Evolutionary conservation across 2,888 invertebrate genomes (phyloP).

Genomic region (Melanotus villosus): DNA sequence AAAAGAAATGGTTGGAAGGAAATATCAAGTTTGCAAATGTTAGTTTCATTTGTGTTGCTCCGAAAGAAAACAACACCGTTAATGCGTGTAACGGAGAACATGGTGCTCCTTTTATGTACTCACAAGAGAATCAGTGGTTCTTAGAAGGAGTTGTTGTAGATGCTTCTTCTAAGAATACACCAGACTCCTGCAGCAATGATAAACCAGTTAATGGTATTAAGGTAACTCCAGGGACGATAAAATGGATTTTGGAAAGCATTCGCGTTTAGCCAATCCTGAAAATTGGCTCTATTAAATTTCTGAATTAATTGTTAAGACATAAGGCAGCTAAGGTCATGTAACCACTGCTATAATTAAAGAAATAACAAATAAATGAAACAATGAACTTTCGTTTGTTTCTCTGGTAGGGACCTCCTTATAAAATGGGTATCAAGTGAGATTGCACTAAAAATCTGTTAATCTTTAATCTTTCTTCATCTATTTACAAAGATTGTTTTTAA

Average conservation of each 20-base stretch:
- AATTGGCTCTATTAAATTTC: no score
- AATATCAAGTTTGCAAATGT: conserved; percentile 25
- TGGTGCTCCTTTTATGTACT: conserved; percentile 38
- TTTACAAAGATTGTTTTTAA: no score
- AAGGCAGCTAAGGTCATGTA: no score
- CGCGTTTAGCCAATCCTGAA: no score
- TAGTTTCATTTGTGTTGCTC: conserved; percentile 7
- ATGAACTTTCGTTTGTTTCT: no score
- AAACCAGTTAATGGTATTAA: not conserved
- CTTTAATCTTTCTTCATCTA: no score
- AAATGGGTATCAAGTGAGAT: no score
- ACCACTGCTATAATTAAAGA: no score
- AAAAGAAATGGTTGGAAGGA: not conserved
- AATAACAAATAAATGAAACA: no score
- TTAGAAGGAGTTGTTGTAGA: conserved; percentile 14
- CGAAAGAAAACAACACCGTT: conserved; percentile 6
- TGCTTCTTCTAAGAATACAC: not conserved
- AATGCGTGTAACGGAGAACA: conserved; percentile 33
- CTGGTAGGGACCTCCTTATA: no score
- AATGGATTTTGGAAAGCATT: not conserved
- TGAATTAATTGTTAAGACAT: no score
- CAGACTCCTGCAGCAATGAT: not conserved
- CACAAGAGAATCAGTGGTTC: conserved; percentile 28
- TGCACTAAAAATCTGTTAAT: no score
- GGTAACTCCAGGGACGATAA: not conserved